phyloP scores from a whole-genome alignment of 2,888 invertebrate genomes.

The Parapristionchus giblindavisi region DNA sequence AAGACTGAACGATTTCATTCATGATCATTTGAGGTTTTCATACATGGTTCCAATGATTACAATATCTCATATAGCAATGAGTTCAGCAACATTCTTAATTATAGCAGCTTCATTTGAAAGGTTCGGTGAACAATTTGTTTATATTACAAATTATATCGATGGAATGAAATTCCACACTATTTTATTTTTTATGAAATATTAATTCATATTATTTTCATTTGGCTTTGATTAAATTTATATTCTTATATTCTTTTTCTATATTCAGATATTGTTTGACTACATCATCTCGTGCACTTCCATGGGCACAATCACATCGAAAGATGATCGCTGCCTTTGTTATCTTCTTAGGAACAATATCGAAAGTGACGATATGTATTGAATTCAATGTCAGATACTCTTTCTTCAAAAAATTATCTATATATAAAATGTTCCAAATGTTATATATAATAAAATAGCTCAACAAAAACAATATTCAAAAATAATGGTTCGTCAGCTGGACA shows the following conservation, averaged over 20 bases:
- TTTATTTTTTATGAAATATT: background rate
- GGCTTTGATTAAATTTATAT: background rate
- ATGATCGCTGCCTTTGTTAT: conserved; percentile 51
- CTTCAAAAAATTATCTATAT: too few relatives aligned
- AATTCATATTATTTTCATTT: background rate
- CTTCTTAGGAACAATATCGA: conserved; percentile 60
- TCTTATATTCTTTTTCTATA: background rate
- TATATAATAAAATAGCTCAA: background rate
- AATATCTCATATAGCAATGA: conserved; percentile 67
- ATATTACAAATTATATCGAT: background rate
- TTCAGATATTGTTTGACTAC: conserved; percentile 31
- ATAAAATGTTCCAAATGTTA: background rate
- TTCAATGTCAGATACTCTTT: conserved; percentile 55
- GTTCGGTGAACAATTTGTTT: conserved; percentile 36
- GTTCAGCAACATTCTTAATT: conserved; percentile 65
- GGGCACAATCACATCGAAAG: conserved; percentile 47
- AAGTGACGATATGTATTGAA: conserved; percentile 61
- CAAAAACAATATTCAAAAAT: background rate
- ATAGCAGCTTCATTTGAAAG: conserved; percentile 64
- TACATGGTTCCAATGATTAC: conserved; percentile 68
- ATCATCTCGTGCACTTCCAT: background rate
- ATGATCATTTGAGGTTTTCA: conserved; percentile 59
- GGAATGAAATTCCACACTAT: background rate
- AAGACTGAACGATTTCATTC: too few relatives aligned
- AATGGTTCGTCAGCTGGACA: background rate